Evolutionary conservation across 2,888 invertebrate species (phyloP).

Genomic region (Lagria hirta): DNA sequence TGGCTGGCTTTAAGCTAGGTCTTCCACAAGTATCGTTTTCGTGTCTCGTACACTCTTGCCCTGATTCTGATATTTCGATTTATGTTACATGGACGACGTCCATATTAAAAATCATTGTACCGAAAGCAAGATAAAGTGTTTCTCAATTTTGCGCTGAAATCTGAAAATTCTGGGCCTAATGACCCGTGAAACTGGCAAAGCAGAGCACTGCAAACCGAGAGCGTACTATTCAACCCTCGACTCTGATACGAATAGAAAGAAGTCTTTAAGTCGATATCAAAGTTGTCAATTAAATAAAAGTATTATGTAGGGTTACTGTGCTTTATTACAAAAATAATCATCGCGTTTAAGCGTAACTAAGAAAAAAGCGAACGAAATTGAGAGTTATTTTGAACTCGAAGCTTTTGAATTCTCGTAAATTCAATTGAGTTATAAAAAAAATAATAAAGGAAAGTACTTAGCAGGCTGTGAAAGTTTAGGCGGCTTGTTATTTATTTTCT

Average conservation of each 20-base stretch:
- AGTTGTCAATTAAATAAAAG: slow-evolving; percentile 26
- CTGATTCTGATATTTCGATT: slow-evolving; percentile 40
- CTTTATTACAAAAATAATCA: slow-evolving; percentile 22
- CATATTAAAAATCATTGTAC: slow-evolving; percentile 47
- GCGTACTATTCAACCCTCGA: slow-evolving; percentile 21
- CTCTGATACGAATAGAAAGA: no score
- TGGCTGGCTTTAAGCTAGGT: slow-evolving; percentile 16
- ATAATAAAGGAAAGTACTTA: no score
- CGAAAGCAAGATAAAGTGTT: slow-evolving; percentile 50
- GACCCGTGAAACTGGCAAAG: slow-evolving; percentile 41
- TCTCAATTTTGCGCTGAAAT: slow-evolving; percentile 40
- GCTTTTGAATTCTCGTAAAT: no score
- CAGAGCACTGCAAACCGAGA: slow-evolving; percentile 20
- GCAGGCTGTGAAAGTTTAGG: no score
- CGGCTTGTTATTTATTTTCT: no score
- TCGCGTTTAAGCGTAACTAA: no score
- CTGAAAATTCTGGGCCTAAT: slow-evolving; percentile 40
- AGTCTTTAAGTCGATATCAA: slow-evolving; percentile 29
- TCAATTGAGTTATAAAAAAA: no score
- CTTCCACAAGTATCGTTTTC: slow-evolving; percentile 15
- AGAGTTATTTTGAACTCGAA: no score
- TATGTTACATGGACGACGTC: slow-evolving; percentile 40
- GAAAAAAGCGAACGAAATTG: no score
- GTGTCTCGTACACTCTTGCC: slow-evolving; percentile 34
- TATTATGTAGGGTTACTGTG: slow-evolving; percentile 10